Base-by-base conservation (phyloP, 2,888 invertebrate genomes). In the Agrypnus murinus region DNA sequence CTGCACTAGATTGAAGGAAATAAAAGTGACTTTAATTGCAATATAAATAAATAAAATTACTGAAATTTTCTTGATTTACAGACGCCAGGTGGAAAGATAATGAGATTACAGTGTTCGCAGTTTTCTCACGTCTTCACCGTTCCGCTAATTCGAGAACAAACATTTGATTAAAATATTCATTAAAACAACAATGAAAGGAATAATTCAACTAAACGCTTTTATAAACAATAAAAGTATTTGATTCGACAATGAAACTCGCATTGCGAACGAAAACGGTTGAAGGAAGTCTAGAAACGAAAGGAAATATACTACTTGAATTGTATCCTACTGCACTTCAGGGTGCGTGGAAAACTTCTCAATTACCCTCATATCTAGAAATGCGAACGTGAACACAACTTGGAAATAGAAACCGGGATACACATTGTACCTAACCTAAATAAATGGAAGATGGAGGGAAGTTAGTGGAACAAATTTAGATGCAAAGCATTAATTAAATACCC, bases 41-140 rank as follows among this genome's bases (percentile, higher is more conserved):
- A 38, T 36, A 46, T 46, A 68, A 62, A 53, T 67, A 59, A 69
- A 48, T 66, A 50, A 59, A 59, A 63, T 57, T 55, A 57, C 45
- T 38, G 57, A 55, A 62, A 69, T 62, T 57, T 55, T 43, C 58
- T 40, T 57, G 57, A 58, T 69, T 57, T 55, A 45, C 57, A 46
- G 45, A 34, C 34, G 63, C 62, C 62, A 63, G 68, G 63, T 69
- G 68, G 45, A 57, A 57, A 63, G 68, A 63, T 63, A 69, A 69
- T 63, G 46, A 46, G 57, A 69, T 69, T 69, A 69, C 38, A 34
- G 38, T 63, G 38, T 63, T 63, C 14, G 25, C 57, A 63, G 57
- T 48, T 50, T 66, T 48, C 55, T 62, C 63, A 46, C 62, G 67
- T 60, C 19, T 12, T n/a, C 36, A 9, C 38, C 48, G 60, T 60